Percentiles rank a stretch among this genome's conserved stretches.
Evolutionary conservation across 2,797 vertebrate genomes (phyloP).

Genomic region (Heteromormyrus szaboi): DNA sequence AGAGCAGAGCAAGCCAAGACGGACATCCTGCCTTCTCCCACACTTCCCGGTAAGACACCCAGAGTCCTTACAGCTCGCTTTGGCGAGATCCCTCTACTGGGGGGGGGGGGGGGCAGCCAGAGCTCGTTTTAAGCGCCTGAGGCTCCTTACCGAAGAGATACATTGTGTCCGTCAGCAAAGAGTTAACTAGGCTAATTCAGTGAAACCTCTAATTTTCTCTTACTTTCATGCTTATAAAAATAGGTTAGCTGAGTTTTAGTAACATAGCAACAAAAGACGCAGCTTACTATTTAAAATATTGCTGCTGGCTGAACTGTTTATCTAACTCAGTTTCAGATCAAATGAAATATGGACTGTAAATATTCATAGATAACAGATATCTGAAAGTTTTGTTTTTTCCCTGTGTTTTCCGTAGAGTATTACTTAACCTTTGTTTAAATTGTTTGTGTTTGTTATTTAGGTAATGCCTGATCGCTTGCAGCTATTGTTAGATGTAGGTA

Average conservation of each 20-base stretch:
- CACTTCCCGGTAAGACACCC: conserved; percentile 56
- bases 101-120: not conserved
- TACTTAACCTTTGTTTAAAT: not conserved
- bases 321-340: not conserved
- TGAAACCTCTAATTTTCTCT: not conserved
- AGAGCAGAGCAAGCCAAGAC: conserved; percentile 46
- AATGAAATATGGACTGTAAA: not conserved
- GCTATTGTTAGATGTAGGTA: not conserved
- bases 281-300: not conserved
- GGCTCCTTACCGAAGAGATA: not conserved
- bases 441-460: not conserved
- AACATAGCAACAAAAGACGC: not conserved
- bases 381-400: not conserved
- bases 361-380: not conserved
- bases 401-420: not conserved
- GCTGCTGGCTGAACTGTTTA: not conserved
- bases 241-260: conserved; percentile 11
- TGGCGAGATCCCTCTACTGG: not conserved
- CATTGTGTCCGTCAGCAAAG: not conserved
- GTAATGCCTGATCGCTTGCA: not conserved
- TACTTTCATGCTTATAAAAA: conserved; percentile 9
- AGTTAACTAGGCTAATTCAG: not conserved
- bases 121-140: not conserved
- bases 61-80: not conserved
- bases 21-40: conserved; percentile 45